A percentile compares a stretch with the other conserved stretches of the same genome.
phyloP scores from a whole-genome alignment of 2,113 vertebrate genomes.

The Lichenostomus cassidix region DNA sequence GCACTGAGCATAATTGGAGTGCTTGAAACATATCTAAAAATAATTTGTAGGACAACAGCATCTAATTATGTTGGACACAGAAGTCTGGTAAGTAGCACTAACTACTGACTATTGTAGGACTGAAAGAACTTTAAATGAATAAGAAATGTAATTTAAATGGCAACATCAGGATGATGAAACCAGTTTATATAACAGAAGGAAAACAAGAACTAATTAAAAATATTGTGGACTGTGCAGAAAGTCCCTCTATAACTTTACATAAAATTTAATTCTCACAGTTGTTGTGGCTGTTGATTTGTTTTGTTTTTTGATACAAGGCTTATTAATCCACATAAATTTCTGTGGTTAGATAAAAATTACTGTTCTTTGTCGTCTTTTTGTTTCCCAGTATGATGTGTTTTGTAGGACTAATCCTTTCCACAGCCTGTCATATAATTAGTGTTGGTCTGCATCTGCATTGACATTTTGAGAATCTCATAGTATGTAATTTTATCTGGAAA shows the following conservation, averaged over 20 bases:
- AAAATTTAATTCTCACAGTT: slow-evolving; percentile 10
- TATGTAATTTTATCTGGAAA: not conserved
- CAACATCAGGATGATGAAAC: not conserved
- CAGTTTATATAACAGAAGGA: not conserved
- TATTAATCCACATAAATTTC: not conserved
- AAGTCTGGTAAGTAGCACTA: not conserved
- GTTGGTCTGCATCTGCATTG: not conserved
- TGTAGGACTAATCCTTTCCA: not conserved
- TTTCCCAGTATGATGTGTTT: not conserved
- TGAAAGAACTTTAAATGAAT: slow-evolving; percentile 6
- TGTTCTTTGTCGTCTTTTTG: not conserved
- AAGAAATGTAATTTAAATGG: slow-evolving; percentile 36
- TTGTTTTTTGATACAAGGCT: not conserved
- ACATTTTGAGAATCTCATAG: not conserved
- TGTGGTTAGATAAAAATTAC: slow-evolving; percentile 19
- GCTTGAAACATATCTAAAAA: slow-evolving; percentile 21
- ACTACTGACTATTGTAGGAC: not conserved
- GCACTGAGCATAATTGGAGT: not conserved
- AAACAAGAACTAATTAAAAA: slow-evolving; percentile 49
- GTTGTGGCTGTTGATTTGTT: not conserved
- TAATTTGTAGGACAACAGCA: slow-evolving; percentile 40
- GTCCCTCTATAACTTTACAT: not conserved
- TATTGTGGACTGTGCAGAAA: not conserved
- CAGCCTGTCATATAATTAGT: not conserved
- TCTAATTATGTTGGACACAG: slow-evolving; percentile 1